phyloP scores from a whole-genome alignment of 1,140 invertebrate genomes.

The Drosophila pallidifrons region DNA sequence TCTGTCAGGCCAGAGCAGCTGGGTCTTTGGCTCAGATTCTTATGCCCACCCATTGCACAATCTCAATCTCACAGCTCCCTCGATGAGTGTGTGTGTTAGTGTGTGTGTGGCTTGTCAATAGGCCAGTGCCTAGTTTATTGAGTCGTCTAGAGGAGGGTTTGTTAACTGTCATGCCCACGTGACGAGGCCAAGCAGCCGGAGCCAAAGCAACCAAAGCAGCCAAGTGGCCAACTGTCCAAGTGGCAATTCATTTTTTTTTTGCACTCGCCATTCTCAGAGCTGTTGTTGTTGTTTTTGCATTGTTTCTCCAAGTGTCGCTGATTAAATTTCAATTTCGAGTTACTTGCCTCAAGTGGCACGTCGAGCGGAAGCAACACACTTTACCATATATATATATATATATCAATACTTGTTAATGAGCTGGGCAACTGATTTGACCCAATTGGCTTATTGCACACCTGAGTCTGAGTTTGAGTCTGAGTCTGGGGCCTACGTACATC shows the following conservation, averaged over 20 bases:
- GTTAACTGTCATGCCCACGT: slow-evolving; percentile 79
- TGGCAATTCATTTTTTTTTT: slow-evolving; percentile 49
- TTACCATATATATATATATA: slow-evolving; percentile 12
- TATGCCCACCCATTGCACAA: slow-evolving; percentile 76
- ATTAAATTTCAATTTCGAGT: slow-evolving; percentile 68
- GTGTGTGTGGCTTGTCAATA: slow-evolving; percentile 62
- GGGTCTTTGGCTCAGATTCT: slow-evolving; percentile 72
- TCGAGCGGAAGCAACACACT: slow-evolving; percentile 32
- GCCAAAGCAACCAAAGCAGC: slow-evolving; percentile 7
- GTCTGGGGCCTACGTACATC: slow-evolving; percentile 6
- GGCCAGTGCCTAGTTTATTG: slow-evolving; percentile 76
- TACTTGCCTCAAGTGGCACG: slow-evolving; percentile 23
- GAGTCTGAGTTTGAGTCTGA: not conserved
- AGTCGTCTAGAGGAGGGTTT: slow-evolving; percentile 65
- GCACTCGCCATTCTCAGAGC: slow-evolving; percentile 13
- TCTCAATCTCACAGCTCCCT: slow-evolving; percentile 50
- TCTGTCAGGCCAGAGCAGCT: slow-evolving; percentile 66
- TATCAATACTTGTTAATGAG: slow-evolving; percentile 51
- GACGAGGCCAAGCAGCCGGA: slow-evolving; percentile 62
- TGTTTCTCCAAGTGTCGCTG: slow-evolving; percentile 46
- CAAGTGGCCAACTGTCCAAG: slow-evolving; percentile 59
- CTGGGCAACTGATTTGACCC: slow-evolving; percentile 51
- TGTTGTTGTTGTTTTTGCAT: slow-evolving; percentile 41
- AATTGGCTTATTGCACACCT: slow-evolving; percentile 45
- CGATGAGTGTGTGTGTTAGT: slow-evolving; percentile 25